These are phyloP conservation scores for Elaphurus davidianus DNA, from an alignment of 2,113 vertebrate genomes.

Conservation along the genomic window DNA sequence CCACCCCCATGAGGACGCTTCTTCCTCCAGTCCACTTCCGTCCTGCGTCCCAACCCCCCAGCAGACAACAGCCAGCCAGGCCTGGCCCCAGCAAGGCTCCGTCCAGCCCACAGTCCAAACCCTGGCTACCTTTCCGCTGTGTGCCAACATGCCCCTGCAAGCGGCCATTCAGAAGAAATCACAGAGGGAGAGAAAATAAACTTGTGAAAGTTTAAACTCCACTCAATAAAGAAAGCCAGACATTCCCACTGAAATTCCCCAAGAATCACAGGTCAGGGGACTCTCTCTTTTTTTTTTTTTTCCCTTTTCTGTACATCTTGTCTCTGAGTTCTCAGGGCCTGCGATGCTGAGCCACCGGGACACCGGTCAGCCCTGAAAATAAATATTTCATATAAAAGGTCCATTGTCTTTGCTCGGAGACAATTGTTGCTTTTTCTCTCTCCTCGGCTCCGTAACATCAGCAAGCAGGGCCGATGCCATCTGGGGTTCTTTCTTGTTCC, in stretches of 20 bases:
- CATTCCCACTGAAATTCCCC: background rate
- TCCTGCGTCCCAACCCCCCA: background rate
- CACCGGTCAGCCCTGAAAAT: conserved; percentile 28
- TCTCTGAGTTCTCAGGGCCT: background rate
- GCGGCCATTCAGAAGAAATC: background rate
- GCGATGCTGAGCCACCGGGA: background rate
- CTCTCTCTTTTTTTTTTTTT: background rate
- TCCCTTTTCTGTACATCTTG: background rate
- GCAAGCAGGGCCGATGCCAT: background rate
- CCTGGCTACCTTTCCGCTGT: background rate
- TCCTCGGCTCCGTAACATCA: background rate
- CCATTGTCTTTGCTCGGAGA: conserved; percentile 26
- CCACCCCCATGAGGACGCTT: too few species aligned
- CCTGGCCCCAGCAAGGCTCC: background rate
- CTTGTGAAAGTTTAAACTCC: background rate
- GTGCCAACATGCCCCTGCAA: background rate
- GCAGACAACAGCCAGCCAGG: background rate
- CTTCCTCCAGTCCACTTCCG: background rate
- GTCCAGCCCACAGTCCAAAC: rapidly evolving
- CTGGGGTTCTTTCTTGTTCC: background rate
- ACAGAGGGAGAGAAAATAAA: background rate
- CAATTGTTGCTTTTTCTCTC: conserved; percentile 22
- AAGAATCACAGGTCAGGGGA: background rate
- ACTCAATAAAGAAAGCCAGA: background rate
- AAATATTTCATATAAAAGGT: conserved; percentile 59